A percentile compares a stretch with the other conserved stretches of the same genome.
phyloP scores from a whole-genome alignment of 1,140 invertebrate species.

The Melitaea cinxia region DNA sequence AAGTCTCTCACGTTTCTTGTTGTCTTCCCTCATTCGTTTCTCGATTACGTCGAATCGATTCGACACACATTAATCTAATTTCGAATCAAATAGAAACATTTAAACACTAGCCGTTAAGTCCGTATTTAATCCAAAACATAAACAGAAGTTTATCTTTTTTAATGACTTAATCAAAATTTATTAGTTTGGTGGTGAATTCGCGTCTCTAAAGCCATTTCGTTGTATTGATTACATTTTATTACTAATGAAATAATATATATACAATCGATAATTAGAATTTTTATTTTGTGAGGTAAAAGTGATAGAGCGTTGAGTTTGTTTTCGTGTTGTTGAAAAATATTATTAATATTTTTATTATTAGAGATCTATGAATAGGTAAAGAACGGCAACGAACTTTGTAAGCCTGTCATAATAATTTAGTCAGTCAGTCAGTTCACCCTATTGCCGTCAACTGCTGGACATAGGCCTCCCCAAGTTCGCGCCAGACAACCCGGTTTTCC shows the following conservation, averaged over 20 bases:
- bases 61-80: slow-evolving; percentile 28
- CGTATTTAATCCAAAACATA: slow-evolving; percentile 38
- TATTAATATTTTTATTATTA: too few relatives aligned
- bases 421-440: too few relatives aligned
- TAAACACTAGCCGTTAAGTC: slow-evolving; percentile 12
- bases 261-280: slow-evolving; percentile 57
- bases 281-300: slow-evolving; percentile 55
- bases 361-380: background rate
- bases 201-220: slow-evolving; percentile 29
- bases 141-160: slow-evolving; percentile 31
- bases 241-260: slow-evolving; percentile 59
- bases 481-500: too few relatives aligned
- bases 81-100: slow-evolving; percentile 16
- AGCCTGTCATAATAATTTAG: too few relatives aligned
- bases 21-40: slow-evolving; percentile 4
- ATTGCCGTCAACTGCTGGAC: too few relatives aligned
- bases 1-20: slow-evolving; percentile 24
- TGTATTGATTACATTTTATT: slow-evolving; percentile 44
- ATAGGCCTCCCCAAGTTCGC: too few relatives aligned
- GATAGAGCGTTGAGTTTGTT: slow-evolving; percentile 28
- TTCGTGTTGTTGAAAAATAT: slow-evolving; percentile 6
- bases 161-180: slow-evolving; percentile 57
- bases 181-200: slow-evolving; percentile 40
- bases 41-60: slow-evolving; percentile 17
- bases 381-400: too few relatives aligned